Percentiles rank a stretch among this genome's conserved stretches.
Conservation (phyloP, 1,140 invertebrate genomes). For the Drosophila sp. region DNA sequence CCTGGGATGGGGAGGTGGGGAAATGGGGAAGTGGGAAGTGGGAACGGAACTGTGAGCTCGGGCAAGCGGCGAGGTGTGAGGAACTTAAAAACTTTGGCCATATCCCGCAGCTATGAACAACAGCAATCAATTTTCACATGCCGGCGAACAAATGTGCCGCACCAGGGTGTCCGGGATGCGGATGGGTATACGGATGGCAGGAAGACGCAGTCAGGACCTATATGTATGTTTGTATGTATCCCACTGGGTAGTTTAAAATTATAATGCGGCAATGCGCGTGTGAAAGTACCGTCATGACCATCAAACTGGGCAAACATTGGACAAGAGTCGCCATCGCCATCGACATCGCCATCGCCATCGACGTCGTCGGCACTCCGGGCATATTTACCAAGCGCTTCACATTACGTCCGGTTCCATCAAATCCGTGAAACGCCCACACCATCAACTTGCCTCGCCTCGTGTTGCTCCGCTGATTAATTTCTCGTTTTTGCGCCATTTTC, state of each 20-base stretch:
- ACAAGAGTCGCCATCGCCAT: conserved; percentile 15
- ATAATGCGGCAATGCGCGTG: conserved; percentile 64
- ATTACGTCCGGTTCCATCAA: conserved; percentile 60
- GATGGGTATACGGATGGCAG: background rate
- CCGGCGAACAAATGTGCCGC: conserved; percentile 79
- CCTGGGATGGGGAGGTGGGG: background rate
- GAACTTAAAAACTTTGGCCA: conserved; percentile 81
- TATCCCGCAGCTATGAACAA: conserved; percentile 82
- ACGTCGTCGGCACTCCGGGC: conserved; percentile 17
- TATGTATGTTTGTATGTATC: background rate
- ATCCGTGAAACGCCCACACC: conserved; percentile 30
- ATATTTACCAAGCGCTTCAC: conserved; percentile 73
- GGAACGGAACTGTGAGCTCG: conserved; percentile 32
- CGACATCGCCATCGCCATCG: background rate
- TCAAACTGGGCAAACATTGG: conserved; percentile 47
- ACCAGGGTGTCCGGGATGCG: conserved; percentile 54
- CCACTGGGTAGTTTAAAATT: conserved; percentile 72
- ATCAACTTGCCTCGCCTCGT: conserved; percentile 8
- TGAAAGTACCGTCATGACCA: conserved; percentile 53
- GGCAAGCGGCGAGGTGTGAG: conserved; percentile 33
- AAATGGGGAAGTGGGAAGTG: conserved; percentile 27
- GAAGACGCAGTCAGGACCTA: background rate
- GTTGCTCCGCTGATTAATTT: conserved; percentile 72
- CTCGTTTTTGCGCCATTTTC: conserved; percentile 81
- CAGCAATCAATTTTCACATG: conserved; percentile 82